phyloP scores from a whole-genome alignment of 2,113 vertebrate species.

The Grammatotria lemairii region DNA sequence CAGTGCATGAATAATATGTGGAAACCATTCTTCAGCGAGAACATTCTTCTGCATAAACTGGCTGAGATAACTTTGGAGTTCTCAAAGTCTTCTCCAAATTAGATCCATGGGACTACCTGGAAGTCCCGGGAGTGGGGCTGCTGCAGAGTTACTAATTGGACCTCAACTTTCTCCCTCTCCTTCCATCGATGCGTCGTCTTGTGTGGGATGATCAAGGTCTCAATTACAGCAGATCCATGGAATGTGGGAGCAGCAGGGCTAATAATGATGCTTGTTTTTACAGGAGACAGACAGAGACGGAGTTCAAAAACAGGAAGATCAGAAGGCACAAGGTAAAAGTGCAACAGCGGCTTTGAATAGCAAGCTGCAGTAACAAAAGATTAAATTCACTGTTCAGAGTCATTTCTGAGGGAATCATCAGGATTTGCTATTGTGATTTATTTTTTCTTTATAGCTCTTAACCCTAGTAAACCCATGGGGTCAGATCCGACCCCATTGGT shows the following conservation, averaged over 20 bases:
- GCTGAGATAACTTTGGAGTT: neutral
- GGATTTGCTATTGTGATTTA: neutral
- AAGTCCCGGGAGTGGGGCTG: neutral
- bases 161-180: neutral
- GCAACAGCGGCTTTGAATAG: neutral
- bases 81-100: slow-evolving; percentile 21
- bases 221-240: neutral
- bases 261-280: slow-evolving; percentile 2
- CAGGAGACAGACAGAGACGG: neutral
- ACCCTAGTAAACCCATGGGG: no score
- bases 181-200: neutral
- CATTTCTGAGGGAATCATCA: neutral
- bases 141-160: slow-evolving; percentile 47
- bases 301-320: neutral
- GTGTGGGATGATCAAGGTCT: slow-evolving; percentile 53
- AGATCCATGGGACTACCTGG: slow-evolving; percentile 28
- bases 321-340: neutral
- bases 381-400: neutral
- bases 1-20: slow-evolving; percentile 13
- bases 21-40: neutral
- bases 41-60: neutral
- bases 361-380: neutral
- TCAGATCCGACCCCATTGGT: no score
- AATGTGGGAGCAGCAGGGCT: neutral
- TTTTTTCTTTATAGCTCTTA: neutral